Percentiles rank a stretch among this genome's conserved stretches.
Evolutionary conservation across 64 coral and sea anemone genomes (phyloP).

Genomic region (Trachythela sp.): DNA sequence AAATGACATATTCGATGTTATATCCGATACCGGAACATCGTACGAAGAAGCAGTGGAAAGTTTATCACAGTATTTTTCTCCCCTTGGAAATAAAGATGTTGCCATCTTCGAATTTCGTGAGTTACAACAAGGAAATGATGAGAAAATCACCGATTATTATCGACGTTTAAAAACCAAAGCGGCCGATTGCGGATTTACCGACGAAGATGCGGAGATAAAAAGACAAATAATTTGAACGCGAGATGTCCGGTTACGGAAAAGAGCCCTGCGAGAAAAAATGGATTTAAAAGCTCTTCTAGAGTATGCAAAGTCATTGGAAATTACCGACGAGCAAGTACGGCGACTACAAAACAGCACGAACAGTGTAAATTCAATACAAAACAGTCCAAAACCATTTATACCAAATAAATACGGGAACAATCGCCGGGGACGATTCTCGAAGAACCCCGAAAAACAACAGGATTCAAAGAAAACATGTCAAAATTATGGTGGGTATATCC

Average conservation of each 20-base stretch:
- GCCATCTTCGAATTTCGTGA: not conserved
- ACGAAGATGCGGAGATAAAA: not conserved
- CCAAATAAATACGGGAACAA: too few relatives aligned
- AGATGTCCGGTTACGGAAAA: not conserved
- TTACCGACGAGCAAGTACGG: not conserved
- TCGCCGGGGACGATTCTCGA: too few relatives aligned
- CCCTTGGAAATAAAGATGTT: not conserved
- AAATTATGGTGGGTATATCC: too few relatives aligned
- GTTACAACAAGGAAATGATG: not conserved
- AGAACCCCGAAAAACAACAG: too few relatives aligned
- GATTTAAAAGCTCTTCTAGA: not conserved
- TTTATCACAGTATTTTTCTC: not conserved
- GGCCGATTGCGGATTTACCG: not conserved
- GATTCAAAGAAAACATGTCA: too few relatives aligned
- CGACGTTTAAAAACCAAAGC: not conserved
- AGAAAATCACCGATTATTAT: not conserved
- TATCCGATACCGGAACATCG: not conserved
- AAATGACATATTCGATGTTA: not conserved
- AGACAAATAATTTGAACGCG: not conserved
- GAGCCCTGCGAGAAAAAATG: not conserved
- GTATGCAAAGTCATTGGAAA: not conserved
- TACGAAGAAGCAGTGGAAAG: too few relatives aligned
- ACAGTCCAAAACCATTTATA: too few relatives aligned
- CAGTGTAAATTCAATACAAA: not conserved
- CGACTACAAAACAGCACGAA: not conserved